Evolutionary conservation across 2,797 vertebrate genomes (phyloP).

Genomic region (Spea hammondii): DNA sequence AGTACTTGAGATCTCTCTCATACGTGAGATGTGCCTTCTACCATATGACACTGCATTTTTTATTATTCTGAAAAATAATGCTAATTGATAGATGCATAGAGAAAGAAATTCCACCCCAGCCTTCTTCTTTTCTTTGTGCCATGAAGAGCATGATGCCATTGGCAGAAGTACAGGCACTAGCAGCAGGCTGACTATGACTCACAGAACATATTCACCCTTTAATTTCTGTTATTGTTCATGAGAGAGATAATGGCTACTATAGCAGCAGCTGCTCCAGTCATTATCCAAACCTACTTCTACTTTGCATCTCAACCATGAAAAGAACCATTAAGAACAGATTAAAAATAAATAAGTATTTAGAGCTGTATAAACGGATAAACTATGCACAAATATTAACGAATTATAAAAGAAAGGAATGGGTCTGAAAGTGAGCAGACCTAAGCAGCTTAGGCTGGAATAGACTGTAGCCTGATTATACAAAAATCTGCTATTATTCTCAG

Average conservation of each 20-base stretch:
- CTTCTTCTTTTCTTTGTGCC: slow-evolving; percentile 37
- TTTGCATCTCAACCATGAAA: slow-evolving; percentile 35
- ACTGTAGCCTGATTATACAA: background rate
- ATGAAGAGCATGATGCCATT: slow-evolving; percentile 45
- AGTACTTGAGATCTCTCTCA: no score
- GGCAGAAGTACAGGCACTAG: slow-evolving; percentile 37
- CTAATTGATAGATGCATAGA: slow-evolving; percentile 17
- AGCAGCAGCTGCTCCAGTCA: slow-evolving; percentile 49
- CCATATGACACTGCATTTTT: background rate
- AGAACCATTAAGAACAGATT: slow-evolving; percentile 37
- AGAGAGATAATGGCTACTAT: slow-evolving; percentile 51
- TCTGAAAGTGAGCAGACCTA: background rate
- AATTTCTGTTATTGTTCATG: slow-evolving; percentile 52
- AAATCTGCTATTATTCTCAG: background rate
- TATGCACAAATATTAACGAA: slow-evolving; percentile 19
- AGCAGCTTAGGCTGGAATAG: background rate
- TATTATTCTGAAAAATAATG: slow-evolving; percentile 13
- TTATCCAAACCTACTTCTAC: slow-evolving; percentile 40
- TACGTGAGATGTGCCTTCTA: background rate
- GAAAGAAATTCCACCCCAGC: slow-evolving; percentile 17
- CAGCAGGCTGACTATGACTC: slow-evolving; percentile 53
- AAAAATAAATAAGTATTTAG: slow-evolving; percentile 24
- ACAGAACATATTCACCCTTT: slow-evolving; percentile 51
- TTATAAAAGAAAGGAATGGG: background rate
- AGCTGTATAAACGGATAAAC: background rate